A percentile compares a stretch with the other conserved stretches of the same genome.
These are phyloP conservation scores for Orthonychiurus folsomi DNA, from an alignment of 2,888 invertebrate species.

Conservation along the genomic window DNA sequence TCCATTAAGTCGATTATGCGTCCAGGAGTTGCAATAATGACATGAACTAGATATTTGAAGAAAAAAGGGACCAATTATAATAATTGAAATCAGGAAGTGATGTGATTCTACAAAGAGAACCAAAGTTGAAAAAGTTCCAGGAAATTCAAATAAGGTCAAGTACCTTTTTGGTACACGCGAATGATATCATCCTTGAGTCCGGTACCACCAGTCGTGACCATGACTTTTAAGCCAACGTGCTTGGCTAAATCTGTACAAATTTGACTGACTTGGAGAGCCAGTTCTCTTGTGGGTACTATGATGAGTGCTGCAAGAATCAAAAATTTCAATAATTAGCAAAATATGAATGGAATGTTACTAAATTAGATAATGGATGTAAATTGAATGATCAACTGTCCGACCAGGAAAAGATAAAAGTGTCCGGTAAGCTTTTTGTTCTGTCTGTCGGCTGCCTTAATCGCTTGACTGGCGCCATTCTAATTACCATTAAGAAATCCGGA, in stretches of 20 bases:
- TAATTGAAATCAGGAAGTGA: too few relatives aligned
- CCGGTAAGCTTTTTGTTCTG: too few relatives aligned
- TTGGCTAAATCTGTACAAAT: constrained; percentile 98
- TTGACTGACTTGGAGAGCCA: constrained; percentile 98
- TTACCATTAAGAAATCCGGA: too few relatives aligned
- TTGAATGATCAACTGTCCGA: too few relatives aligned
- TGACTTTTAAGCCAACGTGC: constrained; percentile 92
- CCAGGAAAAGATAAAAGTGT: too few relatives aligned
- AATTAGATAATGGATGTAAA: too few relatives aligned
- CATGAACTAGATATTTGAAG: constrained; percentile 64
- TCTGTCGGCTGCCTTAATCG: too few relatives aligned
- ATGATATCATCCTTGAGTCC: constrained; percentile 96
- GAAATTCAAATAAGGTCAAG: too few relatives aligned
- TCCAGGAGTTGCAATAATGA: constrained; percentile 98
- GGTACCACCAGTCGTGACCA: constrained; percentile 99
- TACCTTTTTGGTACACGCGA: constrained; percentile 96
- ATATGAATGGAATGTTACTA: too few relatives aligned
- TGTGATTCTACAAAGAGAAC: too few relatives aligned
- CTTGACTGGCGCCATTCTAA: too few relatives aligned
- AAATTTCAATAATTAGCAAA: constrained; percentile 15
- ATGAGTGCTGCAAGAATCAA: constrained; percentile 76
- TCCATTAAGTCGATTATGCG: constrained; percentile 99
- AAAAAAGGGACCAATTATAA: constrained; percentile 5
- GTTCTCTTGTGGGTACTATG: constrained; percentile 96
- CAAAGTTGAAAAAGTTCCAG: too few relatives aligned